phyloP scores from a whole-genome alignment of 2,797 vertebrate genomes.

The Melanotaenia trifasciata region DNA sequence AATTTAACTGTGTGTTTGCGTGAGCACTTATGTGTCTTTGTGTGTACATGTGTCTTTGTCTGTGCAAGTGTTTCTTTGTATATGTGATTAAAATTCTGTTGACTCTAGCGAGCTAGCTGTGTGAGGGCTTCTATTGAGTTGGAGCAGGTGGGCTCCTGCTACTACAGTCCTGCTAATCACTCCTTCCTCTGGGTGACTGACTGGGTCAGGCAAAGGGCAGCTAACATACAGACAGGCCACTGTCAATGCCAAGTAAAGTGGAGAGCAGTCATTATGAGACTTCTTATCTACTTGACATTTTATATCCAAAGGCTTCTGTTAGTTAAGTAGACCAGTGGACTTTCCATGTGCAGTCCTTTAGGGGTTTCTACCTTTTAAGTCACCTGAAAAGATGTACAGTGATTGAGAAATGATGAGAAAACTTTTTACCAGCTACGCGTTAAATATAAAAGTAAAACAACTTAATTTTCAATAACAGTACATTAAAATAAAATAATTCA shows the following conservation, averaged over 20 bases:
- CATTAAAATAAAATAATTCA: not conserved
- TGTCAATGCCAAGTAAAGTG: constrained; percentile 66
- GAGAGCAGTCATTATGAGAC: constrained; percentile 50
- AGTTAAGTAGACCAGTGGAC: constrained; percentile 10
- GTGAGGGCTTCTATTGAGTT: constrained; percentile 79
- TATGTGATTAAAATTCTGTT: constrained; percentile 80
- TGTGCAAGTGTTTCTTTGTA: constrained; percentile 74
- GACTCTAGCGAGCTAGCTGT: constrained; percentile 72
- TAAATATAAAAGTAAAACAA: not conserved
- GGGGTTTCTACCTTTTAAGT: not conserved
- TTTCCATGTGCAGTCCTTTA: not conserved
- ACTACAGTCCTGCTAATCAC: constrained; percentile 79
- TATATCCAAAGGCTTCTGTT: constrained; percentile 19
- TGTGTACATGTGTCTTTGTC: constrained; percentile 73
- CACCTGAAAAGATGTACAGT: not conserved
- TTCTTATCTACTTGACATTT: constrained; percentile 39
- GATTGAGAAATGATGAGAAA: not conserved
- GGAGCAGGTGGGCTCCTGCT: constrained; percentile 86
- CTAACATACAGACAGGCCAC: constrained; percentile 76
- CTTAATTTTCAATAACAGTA: not conserved
- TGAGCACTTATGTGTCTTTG: constrained; percentile 55
- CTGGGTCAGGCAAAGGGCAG: constrained; percentile 80
- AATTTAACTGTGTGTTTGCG: constrained; percentile 43
- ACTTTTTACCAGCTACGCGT: not conserved
- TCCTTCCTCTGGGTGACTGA: constrained; percentile 78